Percentiles rank a stretch among this genome's conserved stretches.
Conservation (phyloP, 2,888 invertebrate species). For the Allacma fusca region DNA sequence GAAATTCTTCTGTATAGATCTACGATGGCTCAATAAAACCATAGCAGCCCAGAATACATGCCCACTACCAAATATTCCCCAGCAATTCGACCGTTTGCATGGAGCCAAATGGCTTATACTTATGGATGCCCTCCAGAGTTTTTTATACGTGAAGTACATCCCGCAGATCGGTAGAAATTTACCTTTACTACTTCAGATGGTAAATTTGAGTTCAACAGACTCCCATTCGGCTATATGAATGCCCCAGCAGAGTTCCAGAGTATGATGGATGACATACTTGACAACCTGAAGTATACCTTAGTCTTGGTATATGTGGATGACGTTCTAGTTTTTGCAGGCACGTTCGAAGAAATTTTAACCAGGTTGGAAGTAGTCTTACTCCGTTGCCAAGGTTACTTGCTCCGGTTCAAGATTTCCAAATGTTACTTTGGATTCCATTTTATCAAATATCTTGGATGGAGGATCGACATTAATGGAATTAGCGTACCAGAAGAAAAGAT, state of each 20-base stretch:
- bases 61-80: neutral
- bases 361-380: neutral
- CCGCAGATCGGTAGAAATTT: neutral
- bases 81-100: neutral
- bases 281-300: neutral
- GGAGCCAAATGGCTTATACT: neutral
- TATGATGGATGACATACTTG: constrained; percentile 13
- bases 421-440: constrained; percentile 13
- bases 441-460: constrained; percentile 5
- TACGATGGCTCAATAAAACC: neutral
- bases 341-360: neutral
- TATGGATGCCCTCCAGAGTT: neutral
- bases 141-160: neutral
- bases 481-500: constrained; percentile 38
- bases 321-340: neutral
- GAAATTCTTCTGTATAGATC: neutral
- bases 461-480: constrained; percentile 5
- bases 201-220: neutral
- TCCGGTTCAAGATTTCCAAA: neutral
- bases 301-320: constrained; percentile 18
- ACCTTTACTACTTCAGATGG: neutral
- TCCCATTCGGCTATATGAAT: constrained; percentile 11
- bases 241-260: constrained; percentile 4
- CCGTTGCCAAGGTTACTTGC: neutral
- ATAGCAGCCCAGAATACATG: neutral